Conservation (phyloP, 2,797 vertebrate genomes). For the Oreortyx pictus region DNA sequence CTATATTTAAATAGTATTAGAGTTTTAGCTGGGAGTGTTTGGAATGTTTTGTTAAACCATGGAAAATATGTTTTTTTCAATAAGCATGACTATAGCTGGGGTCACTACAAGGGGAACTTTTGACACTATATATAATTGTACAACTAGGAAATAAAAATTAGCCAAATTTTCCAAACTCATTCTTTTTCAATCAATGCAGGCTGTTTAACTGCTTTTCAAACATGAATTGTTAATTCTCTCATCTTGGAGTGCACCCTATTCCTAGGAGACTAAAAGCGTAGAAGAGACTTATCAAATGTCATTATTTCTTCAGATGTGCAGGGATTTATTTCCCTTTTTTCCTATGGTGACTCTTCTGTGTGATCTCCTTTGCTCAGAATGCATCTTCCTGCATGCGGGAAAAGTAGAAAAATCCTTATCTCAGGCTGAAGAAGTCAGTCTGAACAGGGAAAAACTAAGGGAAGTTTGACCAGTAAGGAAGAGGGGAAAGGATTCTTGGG, state of each 20-base stretch:
- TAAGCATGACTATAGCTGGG: neutral
- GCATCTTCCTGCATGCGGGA: neutral
- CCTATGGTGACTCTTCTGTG: neutral
- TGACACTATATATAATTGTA: slow-evolving; percentile 18
- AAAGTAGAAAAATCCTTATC: neutral
- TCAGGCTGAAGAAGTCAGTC: neutral
- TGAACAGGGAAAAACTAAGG: neutral
- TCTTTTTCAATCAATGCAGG: slow-evolving; percentile 19
- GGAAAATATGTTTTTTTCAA: slow-evolving; percentile 17
- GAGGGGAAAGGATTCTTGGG: neutral
- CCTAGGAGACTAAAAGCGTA: neutral
- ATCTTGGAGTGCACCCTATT: neutral
- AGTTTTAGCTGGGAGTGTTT: neutral
- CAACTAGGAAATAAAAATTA: slow-evolving; percentile 16
- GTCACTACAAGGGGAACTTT: slow-evolving; percentile 44
- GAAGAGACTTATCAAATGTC: neutral
- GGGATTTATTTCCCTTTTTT: neutral
- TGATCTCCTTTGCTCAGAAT: neutral
- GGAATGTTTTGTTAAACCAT: neutral
- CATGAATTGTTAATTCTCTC: slow-evolving; percentile 11
- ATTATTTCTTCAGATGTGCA: neutral
- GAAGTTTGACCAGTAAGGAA: neutral
- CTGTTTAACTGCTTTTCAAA: slow-evolving; percentile 53
- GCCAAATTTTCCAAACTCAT: slow-evolving; percentile 12
- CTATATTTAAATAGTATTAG: slow-evolving; percentile 57